A percentile compares a stretch with the other conserved stretches of the same genome.
These are phyloP conservation scores for Hemistola chrysoprasaria DNA, from an alignment of 2,888 invertebrate species.

Conservation along the genomic window DNA sequence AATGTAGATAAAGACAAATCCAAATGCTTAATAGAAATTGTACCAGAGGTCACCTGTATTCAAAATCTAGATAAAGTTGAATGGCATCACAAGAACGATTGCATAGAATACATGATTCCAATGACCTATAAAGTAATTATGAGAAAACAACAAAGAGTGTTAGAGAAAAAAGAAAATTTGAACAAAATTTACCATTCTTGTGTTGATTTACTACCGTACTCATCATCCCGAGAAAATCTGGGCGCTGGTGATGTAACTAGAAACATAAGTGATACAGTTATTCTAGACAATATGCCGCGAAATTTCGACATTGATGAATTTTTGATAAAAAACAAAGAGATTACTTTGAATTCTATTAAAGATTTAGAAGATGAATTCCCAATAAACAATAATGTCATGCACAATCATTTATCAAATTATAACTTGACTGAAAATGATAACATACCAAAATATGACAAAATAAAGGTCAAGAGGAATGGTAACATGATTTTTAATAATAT, in stretches of 20 bases:
- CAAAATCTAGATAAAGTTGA: slow-evolving; percentile 60
- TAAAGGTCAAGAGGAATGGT: too few species aligned
- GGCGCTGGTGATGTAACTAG: slow-evolving; percentile 46
- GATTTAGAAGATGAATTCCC: background rate
- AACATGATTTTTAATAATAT: background rate
- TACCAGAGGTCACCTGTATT: slow-evolving; percentile 56
- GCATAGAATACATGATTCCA: slow-evolving; percentile 60
- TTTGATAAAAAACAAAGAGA: background rate
- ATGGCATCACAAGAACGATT: slow-evolving; percentile 49
- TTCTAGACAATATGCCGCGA: slow-evolving; percentile 35
- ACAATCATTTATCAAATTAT: too few species aligned
- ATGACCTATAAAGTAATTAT: slow-evolving; percentile 65
- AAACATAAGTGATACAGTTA: slow-evolving; percentile 54
- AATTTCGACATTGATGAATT: slow-evolving; percentile 15
- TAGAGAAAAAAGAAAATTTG: slow-evolving; percentile 14
- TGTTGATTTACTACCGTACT: slow-evolving; percentile 51
- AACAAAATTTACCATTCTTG: slow-evolving; percentile 66
- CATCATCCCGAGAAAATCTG: slow-evolving; percentile 28
- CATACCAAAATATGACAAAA: too few species aligned
- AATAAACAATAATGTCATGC: too few species aligned
- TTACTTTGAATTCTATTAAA: background rate
- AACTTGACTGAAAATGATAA: too few species aligned
- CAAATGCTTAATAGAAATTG: slow-evolving; percentile 60
- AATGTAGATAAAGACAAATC: slow-evolving; percentile 40
- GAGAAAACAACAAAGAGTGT: slow-evolving; percentile 37